These are phyloP conservation scores for Pangasianodon gigas DNA, from an alignment of 2,113 vertebrate species.

Conservation along the genomic window DNA sequence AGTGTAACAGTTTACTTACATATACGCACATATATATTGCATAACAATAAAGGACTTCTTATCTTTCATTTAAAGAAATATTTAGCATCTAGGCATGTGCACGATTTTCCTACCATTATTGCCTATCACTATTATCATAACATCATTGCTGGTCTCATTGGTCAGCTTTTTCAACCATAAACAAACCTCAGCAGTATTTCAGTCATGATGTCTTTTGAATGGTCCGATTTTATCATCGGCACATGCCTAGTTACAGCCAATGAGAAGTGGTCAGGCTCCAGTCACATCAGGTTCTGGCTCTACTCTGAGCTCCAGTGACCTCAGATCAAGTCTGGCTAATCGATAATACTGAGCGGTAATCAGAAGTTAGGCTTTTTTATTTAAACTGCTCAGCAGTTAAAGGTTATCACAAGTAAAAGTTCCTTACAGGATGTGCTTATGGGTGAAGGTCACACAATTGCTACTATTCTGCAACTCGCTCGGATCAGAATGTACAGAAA, in stretches of 20 bases:
- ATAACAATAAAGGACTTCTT: slow-evolving; percentile 36
- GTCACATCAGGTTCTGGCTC: not conserved
- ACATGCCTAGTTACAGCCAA: slow-evolving; percentile 25
- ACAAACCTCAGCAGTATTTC: slow-evolving; percentile 2
- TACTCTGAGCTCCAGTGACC: slow-evolving; percentile 5
- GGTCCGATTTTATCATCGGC: not conserved
- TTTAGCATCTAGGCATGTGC: slow-evolving; percentile 11
- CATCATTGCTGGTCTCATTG: slow-evolving; percentile 2
- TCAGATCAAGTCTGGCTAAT: not conserved
- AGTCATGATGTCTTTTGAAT: not conserved
- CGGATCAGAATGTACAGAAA: slow-evolving; percentile 28
- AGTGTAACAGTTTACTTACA: slow-evolving; percentile 44
- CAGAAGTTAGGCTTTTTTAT: slow-evolving; percentile 6
- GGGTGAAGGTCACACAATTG: slow-evolving; percentile 20
- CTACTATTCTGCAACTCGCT: not conserved
- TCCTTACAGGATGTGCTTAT: slow-evolving; percentile 48
- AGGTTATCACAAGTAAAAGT: slow-evolving; percentile 14
- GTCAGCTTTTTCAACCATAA: not conserved
- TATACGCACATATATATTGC: slow-evolving; percentile 40
- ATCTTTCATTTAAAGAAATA: slow-evolving; percentile 44
- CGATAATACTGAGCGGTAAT: slow-evolving; percentile 19
- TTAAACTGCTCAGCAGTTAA: slow-evolving; percentile 49
- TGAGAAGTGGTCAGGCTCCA: slow-evolving; percentile 16
- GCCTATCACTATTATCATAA: not conserved
- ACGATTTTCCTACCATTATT: not conserved